Evolutionary conservation across 1,140 invertebrate genomes (phyloP).

Genomic region (Bombus terrestris): DNA sequence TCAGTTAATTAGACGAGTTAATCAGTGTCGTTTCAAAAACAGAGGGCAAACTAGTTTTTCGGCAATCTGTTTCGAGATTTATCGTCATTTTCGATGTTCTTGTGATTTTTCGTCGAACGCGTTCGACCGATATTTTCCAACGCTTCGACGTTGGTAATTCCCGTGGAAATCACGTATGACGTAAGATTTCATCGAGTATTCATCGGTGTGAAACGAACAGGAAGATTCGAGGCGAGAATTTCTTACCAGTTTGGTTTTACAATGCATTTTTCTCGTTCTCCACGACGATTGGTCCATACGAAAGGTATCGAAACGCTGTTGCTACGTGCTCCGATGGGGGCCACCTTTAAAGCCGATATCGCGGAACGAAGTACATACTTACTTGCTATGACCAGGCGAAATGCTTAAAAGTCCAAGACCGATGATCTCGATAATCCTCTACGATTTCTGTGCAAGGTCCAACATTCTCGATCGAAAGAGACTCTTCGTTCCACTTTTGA

Average conservation of each 20-base stretch:
- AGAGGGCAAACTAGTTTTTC: background rate
- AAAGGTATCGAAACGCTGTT: slow-evolving; percentile 31
- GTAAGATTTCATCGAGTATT: background rate
- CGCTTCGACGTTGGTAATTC: background rate
- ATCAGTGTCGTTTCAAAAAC: slow-evolving; percentile 2
- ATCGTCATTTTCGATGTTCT: no score
- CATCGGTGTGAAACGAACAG: background rate
- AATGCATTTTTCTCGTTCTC: slow-evolving; percentile 26
- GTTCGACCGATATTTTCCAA: background rate
- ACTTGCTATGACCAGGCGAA: background rate
- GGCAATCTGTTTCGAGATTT: background rate
- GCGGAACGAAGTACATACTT: slow-evolving; percentile 1
- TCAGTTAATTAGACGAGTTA: slow-evolving; percentile 14
- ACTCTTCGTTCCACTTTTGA: slow-evolving; percentile 3
- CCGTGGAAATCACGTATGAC: background rate
- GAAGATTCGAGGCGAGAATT: background rate
- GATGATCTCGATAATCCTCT: background rate
- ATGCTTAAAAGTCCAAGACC: background rate
- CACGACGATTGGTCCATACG: slow-evolving; percentile 1
- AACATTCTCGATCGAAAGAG: background rate
- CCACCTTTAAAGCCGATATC: slow-evolving; percentile 48
- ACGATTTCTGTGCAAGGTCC: background rate
- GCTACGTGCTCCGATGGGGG: slow-evolving; percentile 41
- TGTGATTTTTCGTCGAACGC: no score
- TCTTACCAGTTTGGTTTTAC: background rate